Conservation (phyloP, 2,888 invertebrate genomes). For the Agrochola macilenta region DNA sequence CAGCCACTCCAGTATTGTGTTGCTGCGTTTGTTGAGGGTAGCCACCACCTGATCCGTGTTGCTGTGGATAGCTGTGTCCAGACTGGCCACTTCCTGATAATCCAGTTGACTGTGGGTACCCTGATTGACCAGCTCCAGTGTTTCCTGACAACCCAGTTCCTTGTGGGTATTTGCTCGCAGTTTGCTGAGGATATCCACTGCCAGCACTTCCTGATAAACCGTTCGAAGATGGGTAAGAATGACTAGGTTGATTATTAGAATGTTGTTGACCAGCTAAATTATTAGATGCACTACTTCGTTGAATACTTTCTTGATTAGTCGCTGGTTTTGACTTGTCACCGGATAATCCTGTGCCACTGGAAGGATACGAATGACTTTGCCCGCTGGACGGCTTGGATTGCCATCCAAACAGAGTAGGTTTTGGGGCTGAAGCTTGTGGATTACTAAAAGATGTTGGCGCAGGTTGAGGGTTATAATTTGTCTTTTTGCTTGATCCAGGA, state of each 20-base stretch:
- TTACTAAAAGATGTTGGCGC: conserved; percentile 84
- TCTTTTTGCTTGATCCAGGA: conserved; percentile 79
- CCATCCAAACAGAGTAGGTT: conserved; percentile 83
- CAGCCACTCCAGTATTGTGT: conserved; percentile 71
- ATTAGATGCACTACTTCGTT: conserved; percentile 78
- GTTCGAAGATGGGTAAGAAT: conserved; percentile 82
- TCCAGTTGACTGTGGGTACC: conserved; percentile 70
- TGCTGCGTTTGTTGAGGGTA: conserved; percentile 63
- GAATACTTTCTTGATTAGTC: conserved; percentile 80
- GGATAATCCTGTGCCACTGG: conserved; percentile 82
- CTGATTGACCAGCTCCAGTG: conserved; percentile 54
- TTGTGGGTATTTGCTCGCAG: conserved; percentile 68
- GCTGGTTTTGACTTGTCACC: conserved; percentile 79
- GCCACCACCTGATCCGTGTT: conserved; percentile 66
- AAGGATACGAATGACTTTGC: conserved; percentile 83
- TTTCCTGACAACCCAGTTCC: conserved; percentile 56
- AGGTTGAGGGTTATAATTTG: conserved; percentile 80
- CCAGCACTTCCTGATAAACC: conserved; percentile 81
- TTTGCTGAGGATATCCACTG: conserved; percentile 70
- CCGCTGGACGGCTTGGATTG: conserved; percentile 76
- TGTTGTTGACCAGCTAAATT: conserved; percentile 72
- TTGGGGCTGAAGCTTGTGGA: conserved; percentile 80
- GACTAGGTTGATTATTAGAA: conserved; percentile 72
- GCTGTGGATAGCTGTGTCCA: conserved; percentile 68
- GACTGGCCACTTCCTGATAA: conserved; percentile 61